These are phyloP conservation scores for Carollia perspicillata DNA, from an alignment of 2,113 vertebrate genomes.

Conservation along the genomic window DNA sequence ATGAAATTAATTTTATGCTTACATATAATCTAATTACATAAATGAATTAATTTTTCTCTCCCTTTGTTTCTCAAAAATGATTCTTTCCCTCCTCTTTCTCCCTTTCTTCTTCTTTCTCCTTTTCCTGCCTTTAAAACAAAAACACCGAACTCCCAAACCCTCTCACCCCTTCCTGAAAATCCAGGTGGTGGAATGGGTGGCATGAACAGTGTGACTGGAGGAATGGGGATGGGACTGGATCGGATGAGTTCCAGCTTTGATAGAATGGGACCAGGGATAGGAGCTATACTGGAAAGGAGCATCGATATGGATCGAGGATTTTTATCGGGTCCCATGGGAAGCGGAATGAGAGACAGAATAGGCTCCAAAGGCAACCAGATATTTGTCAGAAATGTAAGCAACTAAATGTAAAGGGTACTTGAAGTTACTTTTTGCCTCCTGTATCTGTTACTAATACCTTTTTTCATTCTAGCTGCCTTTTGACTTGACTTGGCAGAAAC, in stretches of 20 bases:
- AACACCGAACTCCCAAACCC: slow-evolving; percentile 4
- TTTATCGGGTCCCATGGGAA: slow-evolving; percentile 88
- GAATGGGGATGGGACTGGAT: slow-evolving; percentile 89
- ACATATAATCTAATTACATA: not conserved
- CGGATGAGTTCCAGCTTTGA: slow-evolving; percentile 93
- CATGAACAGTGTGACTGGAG: slow-evolving; percentile 90
- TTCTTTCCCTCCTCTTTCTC: not conserved
- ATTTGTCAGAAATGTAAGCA: slow-evolving; percentile 98
- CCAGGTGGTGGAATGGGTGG: slow-evolving; percentile 86
- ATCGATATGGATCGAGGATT: slow-evolving; percentile 94
- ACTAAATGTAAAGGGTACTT: slow-evolving; percentile 24
- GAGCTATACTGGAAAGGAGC: slow-evolving; percentile 86
- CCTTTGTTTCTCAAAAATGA: slow-evolving; percentile 23
- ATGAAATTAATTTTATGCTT: slow-evolving; percentile 49
- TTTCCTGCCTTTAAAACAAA: slow-evolving; percentile 41
- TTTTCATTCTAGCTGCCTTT: slow-evolving; percentile 93
- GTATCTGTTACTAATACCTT: slow-evolving; percentile 69
- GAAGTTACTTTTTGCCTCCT: slow-evolving; percentile 1
- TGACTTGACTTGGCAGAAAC: slow-evolving; percentile 98
- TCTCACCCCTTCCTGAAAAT: not conserved
- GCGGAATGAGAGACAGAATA: slow-evolving; percentile 90
- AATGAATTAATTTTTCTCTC: slow-evolving; percentile 35
- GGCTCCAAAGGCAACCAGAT: slow-evolving; percentile 97
- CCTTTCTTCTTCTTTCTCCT: not conserved
- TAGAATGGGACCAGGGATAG: slow-evolving; percentile 88